These are phyloP conservation scores for Darevskia mixta DNA, from an alignment of 2,797 vertebrate species.

Conservation along the genomic window DNA sequence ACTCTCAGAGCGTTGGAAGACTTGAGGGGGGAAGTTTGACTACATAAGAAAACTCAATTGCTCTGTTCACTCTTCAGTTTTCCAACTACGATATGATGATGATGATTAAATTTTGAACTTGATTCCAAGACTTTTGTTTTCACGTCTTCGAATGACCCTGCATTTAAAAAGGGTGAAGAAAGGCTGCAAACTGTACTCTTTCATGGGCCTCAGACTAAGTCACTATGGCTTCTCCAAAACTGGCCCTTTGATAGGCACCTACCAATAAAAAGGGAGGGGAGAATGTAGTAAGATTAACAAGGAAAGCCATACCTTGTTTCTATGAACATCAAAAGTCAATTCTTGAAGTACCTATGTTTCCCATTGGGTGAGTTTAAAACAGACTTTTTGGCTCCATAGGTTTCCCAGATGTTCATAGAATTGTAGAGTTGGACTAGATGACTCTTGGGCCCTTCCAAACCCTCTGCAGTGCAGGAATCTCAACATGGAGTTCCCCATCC, in stretches of 20 bases:
- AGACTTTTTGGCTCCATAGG: not conserved
- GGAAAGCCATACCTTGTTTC: slow-evolving; percentile 33
- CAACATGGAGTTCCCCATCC: too few relatives aligned
- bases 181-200: slow-evolving; percentile 41
- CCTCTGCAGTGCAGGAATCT: too few relatives aligned
- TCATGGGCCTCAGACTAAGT: slow-evolving; percentile 37
- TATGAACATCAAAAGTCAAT: not conserved
- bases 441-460: too few relatives aligned
- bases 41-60: slow-evolving; percentile 15
- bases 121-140: not conserved
- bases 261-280: slow-evolving; percentile 52
- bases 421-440: too few relatives aligned
- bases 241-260: slow-evolving; percentile 60
- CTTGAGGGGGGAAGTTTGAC: not conserved
- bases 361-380: not conserved
- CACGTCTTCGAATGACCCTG: slow-evolving; percentile 38
- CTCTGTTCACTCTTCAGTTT: not conserved
- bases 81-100: not conserved
- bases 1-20: not conserved
- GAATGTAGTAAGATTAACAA: slow-evolving; percentile 2
- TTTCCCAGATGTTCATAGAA: not conserved
- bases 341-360: not conserved
- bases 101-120: not conserved
- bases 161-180: slow-evolving; percentile 50
- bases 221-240: slow-evolving; percentile 49